These are phyloP conservation scores for Halcyon senegalensis DNA, from an alignment of 2,113 vertebrate genomes.

Conservation along the genomic window DNA sequence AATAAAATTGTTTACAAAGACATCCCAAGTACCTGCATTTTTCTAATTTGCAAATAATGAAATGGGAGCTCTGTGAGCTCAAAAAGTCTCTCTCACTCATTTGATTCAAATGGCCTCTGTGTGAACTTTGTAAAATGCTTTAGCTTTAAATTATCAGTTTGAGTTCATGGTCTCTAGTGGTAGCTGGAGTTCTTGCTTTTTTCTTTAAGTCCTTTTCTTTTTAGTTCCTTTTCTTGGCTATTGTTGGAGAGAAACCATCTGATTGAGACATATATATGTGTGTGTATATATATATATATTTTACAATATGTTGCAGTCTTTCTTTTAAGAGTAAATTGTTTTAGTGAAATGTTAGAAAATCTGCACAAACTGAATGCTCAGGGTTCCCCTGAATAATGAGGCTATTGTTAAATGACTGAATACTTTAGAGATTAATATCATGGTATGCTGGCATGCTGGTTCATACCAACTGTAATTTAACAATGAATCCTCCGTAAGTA, in stretches of 20 bases:
- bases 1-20: not conserved
- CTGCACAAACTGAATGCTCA: constrained; percentile 5
- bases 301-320: constrained; percentile 17
- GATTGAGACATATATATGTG: not conserved
- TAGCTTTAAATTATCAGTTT: constrained; percentile 54
- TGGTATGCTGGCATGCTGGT: constrained; percentile 45
- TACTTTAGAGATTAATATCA: constrained; percentile 67
- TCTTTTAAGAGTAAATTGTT: constrained; percentile 59
- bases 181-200: constrained; percentile 30
- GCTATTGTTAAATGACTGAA: constrained; percentile 67
- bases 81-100: not conserved
- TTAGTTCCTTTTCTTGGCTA: not conserved
- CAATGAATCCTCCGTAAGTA: constrained; percentile 52
- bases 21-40: not conserved
- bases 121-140: constrained; percentile 64
- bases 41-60: constrained; percentile 40
- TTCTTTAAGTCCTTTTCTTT: constrained; percentile 2
- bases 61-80: constrained; percentile 28
- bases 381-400: constrained; percentile 58
- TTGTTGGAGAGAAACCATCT: constrained; percentile 27
- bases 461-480: constrained; percentile 59
- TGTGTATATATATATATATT: not conserved
- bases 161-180: constrained; percentile 11
- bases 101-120: constrained; percentile 40
- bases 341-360: constrained; percentile 64